phyloP scores from a whole-genome alignment of 2,888 invertebrate genomes.

The Pristionchus arcanus region DNA sequence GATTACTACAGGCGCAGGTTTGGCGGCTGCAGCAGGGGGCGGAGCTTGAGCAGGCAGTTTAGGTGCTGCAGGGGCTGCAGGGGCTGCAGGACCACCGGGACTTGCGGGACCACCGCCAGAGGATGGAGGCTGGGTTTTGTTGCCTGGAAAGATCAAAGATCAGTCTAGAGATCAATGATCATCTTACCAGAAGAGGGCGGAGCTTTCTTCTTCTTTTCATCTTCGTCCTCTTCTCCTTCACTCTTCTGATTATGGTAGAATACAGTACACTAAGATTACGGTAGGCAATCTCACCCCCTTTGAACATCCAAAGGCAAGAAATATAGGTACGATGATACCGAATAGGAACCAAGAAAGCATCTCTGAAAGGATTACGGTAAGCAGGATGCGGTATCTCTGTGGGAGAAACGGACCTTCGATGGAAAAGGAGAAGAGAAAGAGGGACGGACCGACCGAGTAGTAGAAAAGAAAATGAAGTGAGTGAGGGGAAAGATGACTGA shows the following conservation, averaged over 20 bases:
- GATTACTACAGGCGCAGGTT: not conserved
- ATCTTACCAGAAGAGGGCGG: constrained; percentile 30
- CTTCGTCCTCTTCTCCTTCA: not conserved
- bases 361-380: not conserved
- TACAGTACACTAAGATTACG: not conserved
- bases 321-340: not conserved
- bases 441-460: not conserved
- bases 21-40: constrained; percentile 38
- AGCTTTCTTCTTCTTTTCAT: constrained; percentile 30
- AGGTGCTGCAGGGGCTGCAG: not conserved
- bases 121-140: constrained; percentile 1
- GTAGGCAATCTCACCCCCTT: not conserved
- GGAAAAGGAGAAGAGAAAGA: not conserved
- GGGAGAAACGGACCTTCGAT: not conserved
- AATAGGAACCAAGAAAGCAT: constrained; percentile 30
- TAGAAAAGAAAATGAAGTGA: not conserved
- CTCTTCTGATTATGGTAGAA: not conserved
- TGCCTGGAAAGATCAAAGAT: not conserved
- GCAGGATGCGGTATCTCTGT: not conserved
- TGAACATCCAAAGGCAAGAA: not conserved
- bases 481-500: not conserved
- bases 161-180: constrained; percentile 24
- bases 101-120: not conserved
- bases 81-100: not conserved
- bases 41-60: constrained; percentile 28